These are phyloP conservation scores for Eucidaris tribuloides DNA, from an alignment of 35 echinoderm and acorn worm species.

Conservation along the genomic window DNA sequence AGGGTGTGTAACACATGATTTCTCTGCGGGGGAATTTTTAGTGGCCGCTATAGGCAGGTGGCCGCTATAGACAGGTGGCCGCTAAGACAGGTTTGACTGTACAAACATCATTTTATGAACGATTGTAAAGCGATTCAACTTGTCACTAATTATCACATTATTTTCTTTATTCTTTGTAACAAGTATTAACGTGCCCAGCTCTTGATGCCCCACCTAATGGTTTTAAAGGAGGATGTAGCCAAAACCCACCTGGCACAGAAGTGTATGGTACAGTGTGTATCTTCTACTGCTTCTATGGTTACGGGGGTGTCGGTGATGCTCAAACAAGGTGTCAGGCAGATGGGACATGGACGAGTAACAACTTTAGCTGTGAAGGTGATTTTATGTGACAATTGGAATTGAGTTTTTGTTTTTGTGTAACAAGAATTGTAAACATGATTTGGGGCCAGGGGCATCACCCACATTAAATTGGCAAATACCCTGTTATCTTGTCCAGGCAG, in stretches of 20 bases:
- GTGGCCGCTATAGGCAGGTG: too few relatives aligned
- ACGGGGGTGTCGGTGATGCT: background rate
- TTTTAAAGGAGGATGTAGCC: constrained; percentile 1
- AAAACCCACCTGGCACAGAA: background rate
- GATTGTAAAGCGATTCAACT: too few relatives aligned
- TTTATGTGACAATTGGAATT: background rate
- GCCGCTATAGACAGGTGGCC: too few relatives aligned
- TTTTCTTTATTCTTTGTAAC: too few relatives aligned
- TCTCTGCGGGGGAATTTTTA: too few relatives aligned
- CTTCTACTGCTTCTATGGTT: constrained; percentile 30
- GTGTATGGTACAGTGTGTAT: constrained; percentile 13
- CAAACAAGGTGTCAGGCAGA: background rate
- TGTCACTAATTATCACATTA: too few relatives aligned
- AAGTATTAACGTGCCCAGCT: constrained; percentile 16
- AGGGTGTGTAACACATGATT: too few relatives aligned
- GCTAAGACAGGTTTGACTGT: too few relatives aligned
- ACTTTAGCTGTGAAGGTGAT: constrained; percentile 33
- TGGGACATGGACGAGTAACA: constrained; percentile 20
- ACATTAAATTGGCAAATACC: too few relatives aligned
- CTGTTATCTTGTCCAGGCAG: background rate
- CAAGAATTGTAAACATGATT: background rate
- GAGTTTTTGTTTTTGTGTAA: background rate
- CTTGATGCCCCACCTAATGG: background rate
- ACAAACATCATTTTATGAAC: too few relatives aligned
- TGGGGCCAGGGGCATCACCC: too few relatives aligned